Base-by-base conservation (phyloP, 2,888 invertebrate genomes). In the Cybosia mesomella region DNA sequence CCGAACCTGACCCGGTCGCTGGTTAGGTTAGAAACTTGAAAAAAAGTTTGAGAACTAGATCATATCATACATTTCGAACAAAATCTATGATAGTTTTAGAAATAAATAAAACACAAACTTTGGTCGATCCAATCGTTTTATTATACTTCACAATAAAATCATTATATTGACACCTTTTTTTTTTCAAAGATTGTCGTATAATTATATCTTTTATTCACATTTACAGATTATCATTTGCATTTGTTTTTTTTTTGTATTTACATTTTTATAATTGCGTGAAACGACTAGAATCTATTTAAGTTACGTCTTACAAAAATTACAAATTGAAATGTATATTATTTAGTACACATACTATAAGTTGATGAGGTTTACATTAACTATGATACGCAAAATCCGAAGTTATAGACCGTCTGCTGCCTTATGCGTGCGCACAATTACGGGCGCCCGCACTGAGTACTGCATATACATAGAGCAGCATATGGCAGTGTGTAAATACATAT, bases 121-220 rank as follows among this genome's bases (percentile, higher is more conserved):
- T 43, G 28, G 43, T 28, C 88, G 88, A 89, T 86, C 73, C 78
- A 78, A 87, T 88, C 87, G 85, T 81, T 87, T 88, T 85, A 87
- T 85, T 86, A 72, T 68, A 74, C 72, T 67, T 62, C 74, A 83
- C 78, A 72, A 74, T 69, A 36, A 74, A 80, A 75, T 76, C 75
- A 81, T 77, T 70, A 72, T 74, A 73, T 81, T 79, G 75, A 78
- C 72, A 78, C 78, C 67, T 70, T 81, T 70, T 75, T 71, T 9
- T 49, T 71, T 71, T 39, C 74, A 73, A 78, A 81, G 77, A 80
- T 76, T 75, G 72, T 67, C 66, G 66, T 73, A 72, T 73, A 60
- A 64, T 4, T 72, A 21, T 66, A 60, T 66, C 15, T 66, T 66
- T 72, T 80, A 81, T 80, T 75, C 77, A 82, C 81, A 82, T 69